Evolutionary conservation across 1,140 invertebrate species (phyloP), one percentile per base, ranked within the genome.

Genomic region (Hypsibius dujardini): DNA sequence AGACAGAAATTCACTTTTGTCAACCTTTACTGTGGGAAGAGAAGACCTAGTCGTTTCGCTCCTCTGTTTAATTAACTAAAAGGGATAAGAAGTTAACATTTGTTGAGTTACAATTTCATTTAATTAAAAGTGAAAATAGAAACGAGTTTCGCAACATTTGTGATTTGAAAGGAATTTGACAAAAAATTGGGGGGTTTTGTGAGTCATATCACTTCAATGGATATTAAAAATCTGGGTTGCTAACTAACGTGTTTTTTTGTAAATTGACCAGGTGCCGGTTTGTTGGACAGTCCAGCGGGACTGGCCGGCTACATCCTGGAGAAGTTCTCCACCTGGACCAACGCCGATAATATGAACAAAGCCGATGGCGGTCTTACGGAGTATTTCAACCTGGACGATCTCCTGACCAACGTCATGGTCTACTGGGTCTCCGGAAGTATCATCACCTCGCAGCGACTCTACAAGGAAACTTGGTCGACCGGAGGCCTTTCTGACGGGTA

Each of bases 371-470:
- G 88, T 1, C 76, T 93, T 0, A 81, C 82, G 0, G 73, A 79
- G 50, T 84, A 84, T 73, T 86, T 83, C 75, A 78, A 81, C 2
- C 78, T 87, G 69, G 87, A 90, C 70, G 87, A 90, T 74, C 78
- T 94, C 1, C 79, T 95, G 1, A 91, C 92, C 73, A 91, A 92
- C 76, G 76, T 94, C 0, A 93, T 92, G 88, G 78, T 93, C 46
- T 95, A 93, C 78, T 95, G 89, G 86, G 76, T 86, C 0, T 86
- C 86, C 0, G 85, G 85, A 72, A 85, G 85, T 1, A 88, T 91
- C 1, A 88, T 87, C 0, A 87, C 87, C 0, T 88, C 88, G 0
- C 80, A 85, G 75, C 81, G 90, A 71, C 78, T 90, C 2, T 92
- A 92, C 74, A 80, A 86, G 1, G 89, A 92, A 77, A 79, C 75